Conservation (phyloP, 2,888 invertebrate species). For the Cheilosia vulpina region DNA sequence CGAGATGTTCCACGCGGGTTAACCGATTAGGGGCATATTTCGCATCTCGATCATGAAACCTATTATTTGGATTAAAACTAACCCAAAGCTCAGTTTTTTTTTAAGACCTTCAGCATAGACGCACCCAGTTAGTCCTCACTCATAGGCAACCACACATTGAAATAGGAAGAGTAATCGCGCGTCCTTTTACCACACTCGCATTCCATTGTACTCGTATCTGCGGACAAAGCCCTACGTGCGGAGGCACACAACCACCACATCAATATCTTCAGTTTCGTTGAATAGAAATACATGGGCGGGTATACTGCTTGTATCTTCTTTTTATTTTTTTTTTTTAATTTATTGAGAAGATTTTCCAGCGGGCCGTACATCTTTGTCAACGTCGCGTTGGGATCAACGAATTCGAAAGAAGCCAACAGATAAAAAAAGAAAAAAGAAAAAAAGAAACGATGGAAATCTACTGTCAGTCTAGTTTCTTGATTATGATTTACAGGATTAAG, state of each 20-base stretch:
- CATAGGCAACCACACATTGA: too few relatives aligned
- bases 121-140: too few relatives aligned
- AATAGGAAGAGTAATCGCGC: too few relatives aligned
- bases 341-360: conserved; percentile 53
- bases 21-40: too few relatives aligned
- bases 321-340: conserved; percentile 64
- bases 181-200: too few relatives aligned
- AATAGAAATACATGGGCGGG: conserved; percentile 10
- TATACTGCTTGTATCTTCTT: conserved; percentile 45
- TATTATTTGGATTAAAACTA: too few relatives aligned
- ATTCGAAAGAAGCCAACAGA: conserved; percentile 45
- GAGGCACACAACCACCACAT: conserved; percentile 22
- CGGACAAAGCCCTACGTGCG: neutral
- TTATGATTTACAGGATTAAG: conserved; percentile 75
- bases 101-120: too few relatives aligned
- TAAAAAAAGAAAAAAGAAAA: conserved; percentile 8
- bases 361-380: conserved; percentile 66
- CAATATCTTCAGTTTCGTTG: conserved; percentile 11
- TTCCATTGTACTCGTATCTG: too few relatives aligned
- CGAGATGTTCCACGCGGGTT: too few relatives aligned
- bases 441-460: conserved; percentile 53
- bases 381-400: conserved; percentile 70
- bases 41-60: too few relatives aligned
- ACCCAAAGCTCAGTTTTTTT: too few relatives aligned
- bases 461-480: conserved; percentile 66